Percentiles rank a stretch among this genome's conserved stretches.
phyloP scores from a whole-genome alignment of 2,113 vertebrate genomes.

The Rhinopomastus cyanomelas region DNA sequence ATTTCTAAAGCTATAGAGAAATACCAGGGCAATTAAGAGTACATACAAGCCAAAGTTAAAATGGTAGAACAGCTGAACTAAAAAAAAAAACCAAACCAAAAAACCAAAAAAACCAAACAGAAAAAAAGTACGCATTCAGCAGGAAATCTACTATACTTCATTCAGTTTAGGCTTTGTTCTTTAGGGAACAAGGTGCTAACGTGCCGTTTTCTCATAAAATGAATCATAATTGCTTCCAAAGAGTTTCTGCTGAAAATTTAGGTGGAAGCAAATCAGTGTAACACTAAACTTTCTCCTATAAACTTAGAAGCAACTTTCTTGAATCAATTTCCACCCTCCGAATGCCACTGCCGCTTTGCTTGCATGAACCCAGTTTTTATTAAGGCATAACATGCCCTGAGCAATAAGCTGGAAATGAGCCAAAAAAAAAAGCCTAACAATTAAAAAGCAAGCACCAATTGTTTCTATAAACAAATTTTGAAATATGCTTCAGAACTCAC shows the following conservation, averaged over 20 bases:
- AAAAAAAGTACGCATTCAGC: constrained; percentile 54
- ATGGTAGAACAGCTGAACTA: constrained; percentile 66
- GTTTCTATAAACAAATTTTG: constrained; percentile 55
- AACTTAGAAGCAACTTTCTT: constrained; percentile 74
- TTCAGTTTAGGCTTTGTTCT: constrained; percentile 73
- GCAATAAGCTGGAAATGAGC: constrained; percentile 73
- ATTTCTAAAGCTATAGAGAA: constrained; percentile 75
- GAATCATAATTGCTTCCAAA: constrained; percentile 72
- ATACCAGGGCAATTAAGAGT: constrained; percentile 74
- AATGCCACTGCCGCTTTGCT: constrained; percentile 64
- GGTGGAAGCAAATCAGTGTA: constrained; percentile 73
- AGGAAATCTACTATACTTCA: constrained; percentile 66
- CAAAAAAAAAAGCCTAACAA: constrained; percentile 62
- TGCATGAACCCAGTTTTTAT: constrained; percentile 66
- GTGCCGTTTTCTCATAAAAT: constrained; percentile 73
- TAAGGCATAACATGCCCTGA: constrained; percentile 71
- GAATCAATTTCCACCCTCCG: constrained; percentile 70
- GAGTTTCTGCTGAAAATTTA: constrained; percentile 69
- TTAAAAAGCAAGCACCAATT: constrained; percentile 74
- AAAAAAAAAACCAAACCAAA: neutral
- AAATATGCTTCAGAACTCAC: constrained; percentile 53
- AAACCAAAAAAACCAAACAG: accelerated
- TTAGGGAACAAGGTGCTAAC: constrained; percentile 78
- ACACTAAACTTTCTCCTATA: constrained; percentile 74
- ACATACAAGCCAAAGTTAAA: constrained; percentile 72